phyloP scores from a whole-genome alignment of 2,888 invertebrate species.

The Acronicta leporina region DNA sequence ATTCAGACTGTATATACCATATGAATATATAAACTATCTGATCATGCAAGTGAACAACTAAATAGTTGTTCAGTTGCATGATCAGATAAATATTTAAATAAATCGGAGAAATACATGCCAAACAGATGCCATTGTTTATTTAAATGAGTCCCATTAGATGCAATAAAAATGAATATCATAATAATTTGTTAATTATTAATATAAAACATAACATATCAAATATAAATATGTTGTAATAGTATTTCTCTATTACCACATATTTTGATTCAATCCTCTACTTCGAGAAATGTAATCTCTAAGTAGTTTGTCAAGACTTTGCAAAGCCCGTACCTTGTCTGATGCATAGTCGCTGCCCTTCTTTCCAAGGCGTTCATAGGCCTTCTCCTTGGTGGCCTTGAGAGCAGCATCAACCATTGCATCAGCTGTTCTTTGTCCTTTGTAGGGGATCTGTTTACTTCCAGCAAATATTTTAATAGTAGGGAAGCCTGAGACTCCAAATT shows the following conservation, averaged over 20 bases:
- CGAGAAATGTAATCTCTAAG: slow-evolving; percentile 21
- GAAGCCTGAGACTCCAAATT: slow-evolving; percentile 96
- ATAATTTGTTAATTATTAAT: neutral
- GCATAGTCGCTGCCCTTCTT: slow-evolving; percentile 85
- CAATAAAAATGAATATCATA: slow-evolving; percentile 10
- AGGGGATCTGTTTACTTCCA: slow-evolving; percentile 95
- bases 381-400: slow-evolving; percentile 93
- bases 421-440: slow-evolving; percentile 95
- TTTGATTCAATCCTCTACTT: slow-evolving; percentile 6
- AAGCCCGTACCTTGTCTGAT: slow-evolving; percentile 79
- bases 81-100: too few relatives aligned
- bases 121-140: slow-evolving; percentile 12
- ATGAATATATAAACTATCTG: neutral
- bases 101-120: too few relatives aligned
- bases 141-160: slow-evolving; percentile 1
- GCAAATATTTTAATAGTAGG: slow-evolving; percentile 99
- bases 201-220: slow-evolving; percentile 5
- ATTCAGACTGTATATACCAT: too few relatives aligned
- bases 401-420: slow-evolving; percentile 95
- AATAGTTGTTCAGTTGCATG: too few relatives aligned
- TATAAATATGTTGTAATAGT: slow-evolving; percentile 5
- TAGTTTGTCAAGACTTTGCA: slow-evolving; percentile 30
- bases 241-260: slow-evolving; percentile 20
- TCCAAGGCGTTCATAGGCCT: slow-evolving; percentile 92
- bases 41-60: neutral